Evolutionary conservation across 2,797 vertebrate genomes (phyloP).

Genomic region (Ataeniobius toweri): DNA sequence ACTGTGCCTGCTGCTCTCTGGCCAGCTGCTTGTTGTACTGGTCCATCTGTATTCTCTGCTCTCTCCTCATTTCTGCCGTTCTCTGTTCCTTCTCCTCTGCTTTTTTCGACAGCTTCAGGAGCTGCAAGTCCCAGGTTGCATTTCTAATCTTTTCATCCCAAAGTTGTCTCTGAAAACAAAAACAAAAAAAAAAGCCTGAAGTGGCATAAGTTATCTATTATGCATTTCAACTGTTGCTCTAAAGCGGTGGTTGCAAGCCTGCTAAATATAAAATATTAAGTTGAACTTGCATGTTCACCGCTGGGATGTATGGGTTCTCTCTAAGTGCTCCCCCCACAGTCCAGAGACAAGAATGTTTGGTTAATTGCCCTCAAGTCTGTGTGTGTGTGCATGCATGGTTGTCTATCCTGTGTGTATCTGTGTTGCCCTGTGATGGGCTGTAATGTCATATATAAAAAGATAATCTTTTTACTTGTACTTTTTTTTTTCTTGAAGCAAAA

Average conservation of each 20-base stretch:
- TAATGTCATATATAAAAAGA: background rate
- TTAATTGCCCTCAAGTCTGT: background rate
- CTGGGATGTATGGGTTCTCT: background rate
- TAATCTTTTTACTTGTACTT: background rate
- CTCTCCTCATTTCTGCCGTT: conserved; percentile 60
- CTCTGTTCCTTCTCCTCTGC: conserved; percentile 63
- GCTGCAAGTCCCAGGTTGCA: conserved; percentile 62
- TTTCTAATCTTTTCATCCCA: conserved; percentile 61
- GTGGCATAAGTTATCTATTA: background rate
- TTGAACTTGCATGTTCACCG: background rate
- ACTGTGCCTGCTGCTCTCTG: conserved; percentile 76
- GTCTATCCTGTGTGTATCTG: background rate
- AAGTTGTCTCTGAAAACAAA: conserved; percentile 62
- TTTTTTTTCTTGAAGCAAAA: background rate
- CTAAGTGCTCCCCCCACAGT: background rate
- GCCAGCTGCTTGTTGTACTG: conserved; percentile 75
- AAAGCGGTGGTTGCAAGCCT: background rate
- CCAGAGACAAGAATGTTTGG: background rate
- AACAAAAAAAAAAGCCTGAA: background rate
- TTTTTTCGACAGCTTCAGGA: conserved; percentile 57
- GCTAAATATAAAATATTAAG: background rate
- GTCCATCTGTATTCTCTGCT: conserved; percentile 66
- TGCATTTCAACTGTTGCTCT: background rate
- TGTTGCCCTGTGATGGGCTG: background rate
- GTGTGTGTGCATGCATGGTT: background rate